Evolutionary conservation across 2,888 invertebrate species (phyloP).

Genomic region (Anthophora plumipes): DNA sequence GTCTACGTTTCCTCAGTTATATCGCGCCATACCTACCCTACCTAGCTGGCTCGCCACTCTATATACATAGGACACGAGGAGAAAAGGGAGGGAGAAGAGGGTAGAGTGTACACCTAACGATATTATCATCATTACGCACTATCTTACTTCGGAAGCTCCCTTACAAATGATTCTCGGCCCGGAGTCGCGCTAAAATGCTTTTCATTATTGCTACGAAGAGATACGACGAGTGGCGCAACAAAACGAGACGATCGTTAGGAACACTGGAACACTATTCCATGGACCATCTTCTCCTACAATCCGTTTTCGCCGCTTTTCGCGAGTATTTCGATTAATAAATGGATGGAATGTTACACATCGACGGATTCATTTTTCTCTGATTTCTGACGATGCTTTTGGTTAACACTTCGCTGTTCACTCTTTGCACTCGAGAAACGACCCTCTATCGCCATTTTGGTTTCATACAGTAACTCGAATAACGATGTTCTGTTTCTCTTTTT

Average conservation of each 20-base stretch:
- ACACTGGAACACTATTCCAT: constrained; percentile 17
- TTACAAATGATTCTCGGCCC: constrained; percentile 72
- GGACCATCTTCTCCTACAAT: not conserved
- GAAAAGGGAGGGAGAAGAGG: not conserved
- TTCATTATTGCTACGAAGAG: constrained; percentile 66
- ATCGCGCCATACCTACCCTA: constrained; percentile 71
- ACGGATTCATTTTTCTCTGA: no score
- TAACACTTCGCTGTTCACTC: no score
- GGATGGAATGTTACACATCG: no score
- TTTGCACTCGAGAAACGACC: no score
- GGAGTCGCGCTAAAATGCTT: constrained; percentile 68
- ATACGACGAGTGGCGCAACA: constrained; percentile 42
- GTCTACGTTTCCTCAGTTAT: constrained; percentile 81
- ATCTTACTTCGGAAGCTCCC: constrained; percentile 77
- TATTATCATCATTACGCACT: constrained; percentile 81
- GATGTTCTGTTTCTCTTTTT: no score
- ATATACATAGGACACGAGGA: constrained; percentile 35
- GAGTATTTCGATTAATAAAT: not conserved
- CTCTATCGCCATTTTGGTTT: no score
- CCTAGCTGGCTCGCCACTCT: constrained; percentile 47
- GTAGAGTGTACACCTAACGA: constrained; percentile 74
- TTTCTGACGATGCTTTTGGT: no score
- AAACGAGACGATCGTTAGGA: constrained; percentile 62
- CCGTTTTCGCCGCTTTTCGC: not conserved
- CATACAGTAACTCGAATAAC: no score